Conservation (phyloP, 2,888 invertebrate genomes). For the Nemotelus pantherinus region DNA sequence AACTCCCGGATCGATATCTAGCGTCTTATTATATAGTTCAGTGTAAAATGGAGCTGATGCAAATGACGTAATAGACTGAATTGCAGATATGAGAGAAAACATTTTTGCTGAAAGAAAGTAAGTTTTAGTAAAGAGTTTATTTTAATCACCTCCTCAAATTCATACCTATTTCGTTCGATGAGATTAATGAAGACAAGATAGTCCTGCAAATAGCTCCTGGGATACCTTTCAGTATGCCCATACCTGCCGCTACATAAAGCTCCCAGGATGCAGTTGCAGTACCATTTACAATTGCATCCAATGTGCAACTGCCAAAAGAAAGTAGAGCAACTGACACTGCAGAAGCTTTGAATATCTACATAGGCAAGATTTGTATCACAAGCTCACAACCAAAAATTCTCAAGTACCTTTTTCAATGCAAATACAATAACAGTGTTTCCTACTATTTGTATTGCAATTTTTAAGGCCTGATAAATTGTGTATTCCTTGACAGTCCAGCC, state of each 20-base stretch:
- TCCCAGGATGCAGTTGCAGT: conserved; percentile 56
- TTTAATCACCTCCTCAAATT: neutral
- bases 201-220: conserved; percentile 64
- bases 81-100: conserved; percentile 73
- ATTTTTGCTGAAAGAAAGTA: conserved; percentile 67
- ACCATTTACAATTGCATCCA: conserved; percentile 61
- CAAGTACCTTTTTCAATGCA: conserved; percentile 66
- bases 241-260: conserved; percentile 54
- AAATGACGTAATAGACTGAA: conserved; percentile 73
- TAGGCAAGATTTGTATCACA: neutral
- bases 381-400: neutral
- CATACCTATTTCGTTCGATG: conserved; percentile 63
- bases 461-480: conserved; percentile 64
- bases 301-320: conserved; percentile 58
- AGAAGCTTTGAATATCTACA: conserved; percentile 58
- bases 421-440: conserved; percentile 71
- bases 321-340: conserved; percentile 60
- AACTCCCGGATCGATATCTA: conserved; percentile 67
- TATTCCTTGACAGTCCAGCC: conserved; percentile 62
- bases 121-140: neutral
- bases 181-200: conserved; percentile 61
- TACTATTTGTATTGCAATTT: conserved; percentile 67
- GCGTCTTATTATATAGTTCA: conserved; percentile 68
- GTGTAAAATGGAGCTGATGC: conserved; percentile 73
- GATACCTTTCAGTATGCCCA: conserved; percentile 61